Base-by-base conservation (phyloP, 2,888 invertebrate species). In the Neria commutata region DNA sequence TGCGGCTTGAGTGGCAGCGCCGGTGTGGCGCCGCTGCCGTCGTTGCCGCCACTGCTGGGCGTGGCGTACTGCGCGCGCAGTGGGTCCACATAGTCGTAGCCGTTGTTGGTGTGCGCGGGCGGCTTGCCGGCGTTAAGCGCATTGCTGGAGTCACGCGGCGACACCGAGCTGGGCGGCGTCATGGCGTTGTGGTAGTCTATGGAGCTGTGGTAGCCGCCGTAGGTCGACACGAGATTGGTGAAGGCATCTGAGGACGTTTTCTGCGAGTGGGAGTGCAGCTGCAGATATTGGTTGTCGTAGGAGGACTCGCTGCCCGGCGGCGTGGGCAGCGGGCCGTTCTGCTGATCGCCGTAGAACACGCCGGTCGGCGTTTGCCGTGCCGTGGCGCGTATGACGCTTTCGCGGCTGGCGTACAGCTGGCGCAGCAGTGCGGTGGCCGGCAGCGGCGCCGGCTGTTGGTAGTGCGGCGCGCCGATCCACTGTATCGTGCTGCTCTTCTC, bases 81-180 rank as follows among this genome's bases (percentile, higher is more conserved):
- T 33, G 87, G 85, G 77, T 89, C 86, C 16, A 89, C 86, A 82
- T 91, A 89, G 75, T 87, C 77, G 26, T 75, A 75, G 67, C 90
- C 87, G 72, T 71, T 71, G 10, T 74, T 75, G 54, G 71, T 46
- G 55, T 69, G 57, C 56, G 63, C 19, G 56, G 65, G n/a, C 46
- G 67, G 71, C 40, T 70, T 84, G 79, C 82, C 66, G 61, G 83
- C 76, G 63, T 79, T 77, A 34, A 74, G 65, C 64, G 84, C 71
- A 79, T 91, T 77, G 86, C 86, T 79, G 84, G 88, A 94, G 75
- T 96, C 96, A 62, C 95, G 86, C 0, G 97, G 96, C 4, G 96
- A 96, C 1, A 96, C 96, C 3, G 96, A 96, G n/a, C 95, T 94
- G 53, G 97, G 97, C 54, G 96, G 96, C 3, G 96, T 96, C 93